Evolutionary conservation across 2,888 invertebrate species (phyloP), one percentile per base, ranked within the genome.

Genomic region (Cynaeus angustus): DNA sequence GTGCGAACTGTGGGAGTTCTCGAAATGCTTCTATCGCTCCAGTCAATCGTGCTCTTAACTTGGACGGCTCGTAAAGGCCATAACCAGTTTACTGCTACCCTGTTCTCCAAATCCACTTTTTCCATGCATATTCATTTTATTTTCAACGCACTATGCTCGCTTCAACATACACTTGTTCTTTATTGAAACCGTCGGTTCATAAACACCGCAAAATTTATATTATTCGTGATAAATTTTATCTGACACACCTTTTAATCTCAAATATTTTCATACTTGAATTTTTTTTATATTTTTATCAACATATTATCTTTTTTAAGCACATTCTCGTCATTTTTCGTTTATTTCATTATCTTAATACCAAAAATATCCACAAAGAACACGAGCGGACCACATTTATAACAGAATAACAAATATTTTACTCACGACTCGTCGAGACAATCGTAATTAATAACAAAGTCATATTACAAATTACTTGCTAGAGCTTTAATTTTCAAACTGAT

Each of bases 1-100:
- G 65, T 66, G 66, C 65, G 70, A 66, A 67, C 65, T 69, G 71
- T 69, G 66, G 68, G 72, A 64, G 68, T 56, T 70, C 66, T 72
- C 67, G 58, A 71, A 69, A 73, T 66, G 69, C 71, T 73, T 75
- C 73, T 66, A 72, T 62, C 68, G 72, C 74, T 74, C 70, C 71
- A 75, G 72, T 75, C 72, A 73, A 73, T 72, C 68, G 72, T 55
- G 66, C 70, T 71, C 59, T 74, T 73, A 70, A 65, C 73, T 56
- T 61, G 56, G 66, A 70, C 64, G 58, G 71, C 69, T 71, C 67
- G 66, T 69, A 72, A 68, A 74, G 70, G 66, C 70, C 66, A 68
- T 72, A 73, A 70, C 74, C 65, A 61, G 68, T 75, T 72, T 70
- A 68, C 58, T 59, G 70, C 70, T 68, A 69, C 70, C 52, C 68